Evolutionary conservation across 64 coral and sea anemone species (phyloP), one percentile per base, ranked within the genome.

Genomic region (Dendronephthya gigantea): DNA sequence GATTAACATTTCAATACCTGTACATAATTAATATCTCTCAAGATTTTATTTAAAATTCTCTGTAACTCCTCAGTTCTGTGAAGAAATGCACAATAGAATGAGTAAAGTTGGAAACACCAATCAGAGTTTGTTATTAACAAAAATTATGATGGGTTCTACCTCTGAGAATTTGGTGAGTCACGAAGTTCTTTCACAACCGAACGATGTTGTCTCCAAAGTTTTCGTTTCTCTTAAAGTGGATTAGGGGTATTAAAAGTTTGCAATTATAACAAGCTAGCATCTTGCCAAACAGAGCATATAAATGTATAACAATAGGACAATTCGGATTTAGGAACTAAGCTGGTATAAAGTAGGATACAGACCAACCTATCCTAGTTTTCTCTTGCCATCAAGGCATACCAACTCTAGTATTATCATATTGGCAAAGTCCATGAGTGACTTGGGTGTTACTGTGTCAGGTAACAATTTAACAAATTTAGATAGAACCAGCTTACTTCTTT

Each of bases 141-240:
- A 0, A 84, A 15, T 48, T 3, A 41, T 1, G 3, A 12, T 16
- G 11, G n/a, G n/a, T 5, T 52, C 39, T 82, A 92, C 93, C 88
- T 89, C 33, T 92, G 47, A 68, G 32, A 47, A n/a, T 92, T 87
- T 74, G 56, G 5, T 50, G 86, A 83, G 15, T 82, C 68, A 9
- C 72, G 87, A 0, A 95, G 82, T 28, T 95, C 93, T 83, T 89
- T 92, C 15, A 90, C 14, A 95, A 87, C 89, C 31, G 87, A 35
- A 38, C 91, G 91, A 52, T 85, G 87, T 52, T 68, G 91, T 84
- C 93, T 91, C 10, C 85, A 84, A 15, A 95, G 35, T 19, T 95
- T 95, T 82, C 90, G 84, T 88, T 95, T 95, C 34, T 95, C 93
- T 95, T 36, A 12, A n/a, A n/a, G n/a, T n/a, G n/a, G n/a, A n/a